phyloP scores from a whole-genome alignment of 2,113 vertebrate genomes.

The Salminus brasiliensis region DNA sequence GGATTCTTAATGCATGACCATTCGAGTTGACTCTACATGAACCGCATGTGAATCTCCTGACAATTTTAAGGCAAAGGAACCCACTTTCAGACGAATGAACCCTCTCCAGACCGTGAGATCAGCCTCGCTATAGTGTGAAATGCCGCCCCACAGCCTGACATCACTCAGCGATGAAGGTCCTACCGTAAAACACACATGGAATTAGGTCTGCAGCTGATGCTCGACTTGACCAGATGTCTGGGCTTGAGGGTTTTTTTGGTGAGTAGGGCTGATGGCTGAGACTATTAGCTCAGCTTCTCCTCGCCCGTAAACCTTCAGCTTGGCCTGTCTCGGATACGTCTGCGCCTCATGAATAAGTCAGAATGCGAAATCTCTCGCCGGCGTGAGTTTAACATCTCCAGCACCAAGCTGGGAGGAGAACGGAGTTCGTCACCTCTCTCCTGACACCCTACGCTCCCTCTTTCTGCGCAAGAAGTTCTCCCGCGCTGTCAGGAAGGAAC shows the following conservation, averaged over 20 bases:
- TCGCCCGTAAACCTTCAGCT: not conserved
- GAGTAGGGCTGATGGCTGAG: too few relatives aligned
- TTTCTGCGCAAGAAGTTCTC: conserved; percentile 20
- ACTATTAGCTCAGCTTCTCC: conserved; percentile 9
- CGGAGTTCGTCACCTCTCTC: conserved; percentile 35
- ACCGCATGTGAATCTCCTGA: not conserved
- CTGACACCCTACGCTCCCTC: not conserved
- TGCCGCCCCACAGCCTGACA: not conserved
- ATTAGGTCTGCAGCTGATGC: conserved; percentile 10
- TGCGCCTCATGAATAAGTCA: conserved; percentile 30
- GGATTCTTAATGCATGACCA: not conserved
- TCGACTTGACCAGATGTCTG: not conserved
- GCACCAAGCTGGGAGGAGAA: conserved; percentile 10
- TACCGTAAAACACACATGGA: not conserved
- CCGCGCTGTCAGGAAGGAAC: conserved; percentile 32
- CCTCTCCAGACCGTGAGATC: not conserved
- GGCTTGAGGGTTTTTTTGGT: not conserved
- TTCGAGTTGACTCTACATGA: not conserved
- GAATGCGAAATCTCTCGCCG: conserved; percentile 37
- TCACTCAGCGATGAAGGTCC: not conserved
- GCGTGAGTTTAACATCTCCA: conserved; percentile 21
- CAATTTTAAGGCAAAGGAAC: not conserved
- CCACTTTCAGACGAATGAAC: not conserved
- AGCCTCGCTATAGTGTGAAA: not conserved
- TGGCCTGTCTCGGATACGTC: conserved; percentile 1